These are phyloP conservation scores for Pelusios castaneus DNA, from an alignment of 2,113 vertebrate species.

Conservation along the genomic window DNA sequence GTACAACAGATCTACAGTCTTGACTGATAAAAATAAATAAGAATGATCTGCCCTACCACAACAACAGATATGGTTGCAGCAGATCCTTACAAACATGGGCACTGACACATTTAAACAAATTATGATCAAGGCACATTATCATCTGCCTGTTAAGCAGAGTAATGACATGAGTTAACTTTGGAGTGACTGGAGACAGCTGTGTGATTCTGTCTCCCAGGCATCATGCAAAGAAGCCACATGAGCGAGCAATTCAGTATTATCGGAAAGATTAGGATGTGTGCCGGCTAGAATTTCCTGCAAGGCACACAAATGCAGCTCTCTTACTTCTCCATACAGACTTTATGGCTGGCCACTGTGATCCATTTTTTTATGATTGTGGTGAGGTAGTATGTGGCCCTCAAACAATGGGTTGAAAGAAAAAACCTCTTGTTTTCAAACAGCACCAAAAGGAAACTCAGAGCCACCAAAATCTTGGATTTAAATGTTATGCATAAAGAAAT, in stretches of 20 bases:
- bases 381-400: neutral
- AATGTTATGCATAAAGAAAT: constrained; percentile 13
- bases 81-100: neutral
- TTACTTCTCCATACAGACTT: neutral
- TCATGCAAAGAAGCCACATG: neutral
- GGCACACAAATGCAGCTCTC: neutral
- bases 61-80: neutral
- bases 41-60: rapidly evolving
- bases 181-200: constrained; percentile 45
- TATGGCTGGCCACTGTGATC: neutral
- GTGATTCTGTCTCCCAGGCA: neutral
- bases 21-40: neutral
- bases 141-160: neutral
- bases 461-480: neutral
- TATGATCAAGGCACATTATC: neutral
- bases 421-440: neutral
- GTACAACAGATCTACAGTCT: neutral
- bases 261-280: neutral
- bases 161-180: constrained; percentile 53
- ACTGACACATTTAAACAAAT: constrained; percentile 1
- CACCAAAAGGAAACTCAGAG: neutral
- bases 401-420: neutral
- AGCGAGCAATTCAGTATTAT: neutral
- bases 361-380: neutral
- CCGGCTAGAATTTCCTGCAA: neutral